Base-by-base conservation (phyloP, 2,797 vertebrate genomes). In the Acanthiza pusilla region DNA sequence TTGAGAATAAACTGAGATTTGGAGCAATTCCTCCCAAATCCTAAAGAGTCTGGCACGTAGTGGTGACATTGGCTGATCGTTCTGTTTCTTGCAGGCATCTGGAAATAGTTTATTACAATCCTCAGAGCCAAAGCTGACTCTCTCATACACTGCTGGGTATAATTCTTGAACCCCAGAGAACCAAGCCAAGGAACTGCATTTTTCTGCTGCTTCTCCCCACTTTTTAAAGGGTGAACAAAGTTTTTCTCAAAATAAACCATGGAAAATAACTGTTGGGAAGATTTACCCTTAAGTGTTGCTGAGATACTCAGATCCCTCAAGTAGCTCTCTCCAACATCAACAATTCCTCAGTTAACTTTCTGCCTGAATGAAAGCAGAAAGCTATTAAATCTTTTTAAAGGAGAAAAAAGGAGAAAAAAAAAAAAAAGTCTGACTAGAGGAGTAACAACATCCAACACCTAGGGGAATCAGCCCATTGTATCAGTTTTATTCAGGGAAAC, bases 21-120 rank as follows among this genome's bases (percentile, higher is more conserved):
- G 55, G 85, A 93, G 19, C 3, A 2, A 91, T 93, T 95, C 75
- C 91, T 83, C 61, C 45, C 20, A 10, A 96, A 91, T 86, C 77
- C 89, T 91, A 86, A 92, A 81, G 83, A 82, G 80, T 94, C 53
- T 95, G 94, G 91, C 93, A 90, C 0, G 0, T 42, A 77, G n/a
- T 34, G 63, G 87, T 91, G 88, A 96, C 83, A 82, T 18, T 95
- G 94, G 94, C 95, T 95, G 94, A 95, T 94, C 67, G 0, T 68
- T 91, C 83, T 96, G 95, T 94, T 96, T 93, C 91, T 79, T 74
- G 67, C 58, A 96, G 96, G 89, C 93, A 96, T 94, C 73, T 95
- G 95, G 96, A 94, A 94, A 88, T 34, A 80, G 83, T 95, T 96
- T 94, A 51, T 47, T 47, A 79, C 11, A 61, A 29, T 16, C 50